phyloP scores from a whole-genome alignment of 2,797 vertebrate species.

The Mus minutoides region DNA sequence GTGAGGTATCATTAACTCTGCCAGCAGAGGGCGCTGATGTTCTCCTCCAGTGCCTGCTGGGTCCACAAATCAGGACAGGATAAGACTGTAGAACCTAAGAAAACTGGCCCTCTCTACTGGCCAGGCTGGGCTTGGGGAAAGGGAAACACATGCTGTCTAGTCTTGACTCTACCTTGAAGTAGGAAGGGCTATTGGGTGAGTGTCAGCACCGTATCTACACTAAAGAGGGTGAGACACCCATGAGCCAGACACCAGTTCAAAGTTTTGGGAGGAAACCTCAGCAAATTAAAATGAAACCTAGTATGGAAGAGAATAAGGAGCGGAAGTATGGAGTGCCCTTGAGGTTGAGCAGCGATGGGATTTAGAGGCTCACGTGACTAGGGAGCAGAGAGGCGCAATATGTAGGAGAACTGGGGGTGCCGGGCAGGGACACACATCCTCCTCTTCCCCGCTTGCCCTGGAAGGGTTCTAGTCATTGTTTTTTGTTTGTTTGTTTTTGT shows the following conservation, averaged over 20 bases:
- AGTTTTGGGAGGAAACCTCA: background rate
- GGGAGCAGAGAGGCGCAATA: background rate
- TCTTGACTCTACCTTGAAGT: background rate
- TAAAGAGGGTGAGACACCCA: background rate
- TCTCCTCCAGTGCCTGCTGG: background rate
- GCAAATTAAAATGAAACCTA: background rate
- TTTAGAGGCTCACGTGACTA: background rate
- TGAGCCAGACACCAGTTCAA: background rate
- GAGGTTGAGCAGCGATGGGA: slow-evolving; percentile 7
- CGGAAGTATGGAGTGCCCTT: background rate
- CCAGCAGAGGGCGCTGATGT: background rate
- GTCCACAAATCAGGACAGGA: background rate
- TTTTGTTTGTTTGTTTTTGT: too few species aligned
- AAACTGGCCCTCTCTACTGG: background rate
- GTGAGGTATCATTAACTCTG: background rate
- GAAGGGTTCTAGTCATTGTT: background rate
- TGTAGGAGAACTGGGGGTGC: too few species aligned
- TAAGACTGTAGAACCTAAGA: background rate
- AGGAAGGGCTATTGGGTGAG: background rate
- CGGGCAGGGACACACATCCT: background rate
- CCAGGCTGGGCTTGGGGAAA: background rate
- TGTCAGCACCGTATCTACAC: background rate
- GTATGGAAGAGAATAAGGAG: background rate
- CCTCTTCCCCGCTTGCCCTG: background rate
- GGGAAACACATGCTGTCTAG: background rate